Evolutionary conservation across 2,113 vertebrate species (phyloP), one percentile per base, ranked within the genome.

Genomic region (Irena cyanogastra): DNA sequence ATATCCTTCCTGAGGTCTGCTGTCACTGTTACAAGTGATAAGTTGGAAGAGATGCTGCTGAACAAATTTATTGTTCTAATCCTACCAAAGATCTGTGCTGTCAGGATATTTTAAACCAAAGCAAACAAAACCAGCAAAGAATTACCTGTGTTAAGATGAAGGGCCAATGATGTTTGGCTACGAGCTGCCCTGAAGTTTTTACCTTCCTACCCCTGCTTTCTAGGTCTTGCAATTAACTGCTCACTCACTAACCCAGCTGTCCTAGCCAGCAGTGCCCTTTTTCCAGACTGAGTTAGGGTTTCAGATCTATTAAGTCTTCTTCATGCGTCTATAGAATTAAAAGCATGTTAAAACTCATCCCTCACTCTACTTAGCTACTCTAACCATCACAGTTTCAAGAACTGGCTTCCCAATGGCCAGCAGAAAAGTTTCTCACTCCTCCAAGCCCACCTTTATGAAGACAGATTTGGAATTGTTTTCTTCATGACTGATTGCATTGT

Each of bases 111-210:
- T 94, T 83, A 66, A 77, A 86, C 52, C 37, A 83, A 81, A 68
- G 21, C 47, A 63, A 94, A 72, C 33, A 11, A 93, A 89, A 41
- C 8, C 33, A 94, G 54, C 20, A 54, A 91, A 35, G 60, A 95
- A 77, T 93, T 93, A 95, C 82, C 85, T 90, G 71, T 41, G 39
- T 76, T 85, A 87, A 83, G 74, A 75, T 20, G 70, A 93, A 90
- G 63, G 44, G 50, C 7, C 59, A n/a, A 5, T 35, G 50, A 28
- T n/a, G 23, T 53, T 71, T 74, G 68, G 39, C 45, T 85, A 70
- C 35, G 54, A 86, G 75, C 45, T 2, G 0, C 35, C 47, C 54
- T 74, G 21, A 74, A 50, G 18, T 22, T 79, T 82, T 87, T 28
- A 10, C 64, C 50, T 35, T 87, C 52, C 53, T 69, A 22, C 11